These are phyloP conservation scores for Apis dorsata DNA, from an alignment of 1,140 invertebrate species.

Conservation along the genomic window DNA sequence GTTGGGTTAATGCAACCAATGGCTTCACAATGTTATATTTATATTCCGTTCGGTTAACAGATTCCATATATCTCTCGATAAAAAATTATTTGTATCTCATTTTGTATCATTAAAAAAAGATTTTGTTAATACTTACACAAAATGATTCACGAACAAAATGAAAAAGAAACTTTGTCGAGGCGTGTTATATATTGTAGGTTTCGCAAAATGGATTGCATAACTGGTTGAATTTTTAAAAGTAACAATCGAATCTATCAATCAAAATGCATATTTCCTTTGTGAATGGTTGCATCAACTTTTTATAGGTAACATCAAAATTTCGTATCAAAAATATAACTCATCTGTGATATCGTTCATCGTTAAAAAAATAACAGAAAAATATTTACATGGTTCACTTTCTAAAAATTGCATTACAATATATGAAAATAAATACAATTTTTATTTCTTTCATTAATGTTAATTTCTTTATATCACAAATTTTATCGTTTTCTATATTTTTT, in stretches of 20 bases:
- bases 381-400: too few species aligned
- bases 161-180: neutral
- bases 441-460: neutral
- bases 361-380: too few species aligned
- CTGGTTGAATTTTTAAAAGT: neutral
- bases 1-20: conserved; percentile 8
- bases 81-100: conserved; percentile 4
- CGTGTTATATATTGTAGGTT: too few species aligned
- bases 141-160: neutral
- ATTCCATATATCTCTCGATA: neutral
- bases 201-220: neutral
- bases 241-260: neutral
- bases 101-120: neutral
- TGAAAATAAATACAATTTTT: neutral
- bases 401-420: neutral
- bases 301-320: neutral
- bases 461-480: neutral
- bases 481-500: neutral
- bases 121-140: neutral
- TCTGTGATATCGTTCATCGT: too few species aligned
- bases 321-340: neutral
- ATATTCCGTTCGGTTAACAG: conserved; percentile 5
- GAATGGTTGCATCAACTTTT: neutral
- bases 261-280: neutral
- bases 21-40: conserved; percentile 18